Conservation (phyloP, 2,113 vertebrate species). For the Ceyx melanurus region DNA sequence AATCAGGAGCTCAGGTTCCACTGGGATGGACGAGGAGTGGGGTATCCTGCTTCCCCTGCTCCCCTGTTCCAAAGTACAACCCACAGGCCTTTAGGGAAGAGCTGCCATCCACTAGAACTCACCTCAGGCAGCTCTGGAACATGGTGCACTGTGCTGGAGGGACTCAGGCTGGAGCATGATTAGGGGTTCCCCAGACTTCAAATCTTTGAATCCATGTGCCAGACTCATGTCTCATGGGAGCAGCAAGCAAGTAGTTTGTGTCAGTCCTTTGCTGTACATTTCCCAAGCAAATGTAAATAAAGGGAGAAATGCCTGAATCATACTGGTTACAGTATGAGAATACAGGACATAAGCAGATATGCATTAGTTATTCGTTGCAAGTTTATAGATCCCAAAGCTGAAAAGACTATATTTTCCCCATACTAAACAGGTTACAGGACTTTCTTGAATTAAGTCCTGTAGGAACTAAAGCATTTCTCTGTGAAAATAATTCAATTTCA, state of each 20-base stretch:
- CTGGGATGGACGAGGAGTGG: neutral
- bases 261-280: neutral
- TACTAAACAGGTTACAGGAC: neutral
- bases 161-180: neutral
- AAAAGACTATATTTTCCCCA: neutral
- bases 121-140: neutral
- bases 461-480: neutral
- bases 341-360: neutral
- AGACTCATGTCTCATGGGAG: neutral
- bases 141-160: fast-evolving
- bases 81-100: fast-evolving
- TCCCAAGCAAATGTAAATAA: neutral
- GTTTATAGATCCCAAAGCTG: neutral
- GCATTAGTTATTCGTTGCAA: neutral
- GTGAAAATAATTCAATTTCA: slow-evolving; percentile 18
- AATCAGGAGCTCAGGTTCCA: neutral
- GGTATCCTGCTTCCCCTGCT: neutral
- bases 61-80: fast-evolving
- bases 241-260: neutral
- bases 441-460: neutral
- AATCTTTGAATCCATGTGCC: neutral
- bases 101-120: fast-evolving
- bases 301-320: neutral
- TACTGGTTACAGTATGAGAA: neutral
- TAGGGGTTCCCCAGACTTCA: neutral